Evolutionary conservation across 53 echinoderm and acorn worm genomes (phyloP), one percentile per base, ranked within the genome.

Genomic region (Paelopatides confundens): DNA sequence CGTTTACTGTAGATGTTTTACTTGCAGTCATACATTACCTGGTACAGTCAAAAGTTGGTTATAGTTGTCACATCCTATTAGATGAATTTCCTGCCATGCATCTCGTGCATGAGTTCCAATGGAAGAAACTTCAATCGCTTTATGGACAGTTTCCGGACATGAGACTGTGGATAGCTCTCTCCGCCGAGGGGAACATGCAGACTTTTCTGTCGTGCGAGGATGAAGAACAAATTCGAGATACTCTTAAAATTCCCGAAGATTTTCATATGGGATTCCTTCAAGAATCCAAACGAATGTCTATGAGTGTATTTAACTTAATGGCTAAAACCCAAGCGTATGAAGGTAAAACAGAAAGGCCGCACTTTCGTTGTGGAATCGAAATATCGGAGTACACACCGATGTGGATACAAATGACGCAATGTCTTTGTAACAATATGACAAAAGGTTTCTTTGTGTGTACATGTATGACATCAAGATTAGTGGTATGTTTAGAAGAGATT

Each of bases 281-380:
- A 74, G 74, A 74, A 40, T 74, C 74, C 12, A 74, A 74, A 40
- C 26, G 74, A 18, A 74, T 74, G 74, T 40, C 74, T 2, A 10
- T 0, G 29, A 74, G 46, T 74, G 46, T 74, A 2, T 74, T 40
- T 9, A 74, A 39, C 2, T 46, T 74, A 14, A 74, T 74, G 74
- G 74, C 26, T 21, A 38, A 46, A 46, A 74, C 74, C 4, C 74
- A 74, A n/a, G 26, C 38, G 21, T 74, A 74, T 29, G 74, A 74
- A 74, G 74, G 74, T 6, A 74, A 74, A n/a, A 74, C 39, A 4
- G 29, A 6, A 46, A 23, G 74, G 13, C 7, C 23, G 9, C 74
- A 74, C 46, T 74, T 74, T 39, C 74, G 74, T 35, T 74, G 74
- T 35, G 74, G 46, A 46, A 74, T 74, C 15, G 74, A 74, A 46